phyloP scores from a whole-genome alignment of 2,113 vertebrate species.

The Hydrochoerus hydrochaeris region DNA sequence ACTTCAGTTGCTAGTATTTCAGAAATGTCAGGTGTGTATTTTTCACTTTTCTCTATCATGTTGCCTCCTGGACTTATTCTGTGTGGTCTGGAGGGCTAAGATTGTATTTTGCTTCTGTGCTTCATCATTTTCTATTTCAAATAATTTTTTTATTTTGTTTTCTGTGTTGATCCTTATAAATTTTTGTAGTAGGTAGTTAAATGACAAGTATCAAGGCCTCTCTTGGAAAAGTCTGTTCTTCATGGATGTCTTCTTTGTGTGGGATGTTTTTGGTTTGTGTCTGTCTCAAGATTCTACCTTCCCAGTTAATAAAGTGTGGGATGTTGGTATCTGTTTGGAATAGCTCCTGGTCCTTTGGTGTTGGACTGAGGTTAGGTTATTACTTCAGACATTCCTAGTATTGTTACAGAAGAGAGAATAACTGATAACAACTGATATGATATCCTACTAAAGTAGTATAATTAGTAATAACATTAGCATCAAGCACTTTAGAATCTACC shows the following conservation, averaged over 20 bases:
- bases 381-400: background rate
- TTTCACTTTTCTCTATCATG: background rate
- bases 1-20: background rate
- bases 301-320: background rate
- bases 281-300: background rate
- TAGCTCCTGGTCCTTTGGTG: background rate
- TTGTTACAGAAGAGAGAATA: background rate
- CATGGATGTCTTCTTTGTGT: background rate
- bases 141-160: background rate
- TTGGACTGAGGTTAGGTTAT: background rate
- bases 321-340: background rate
- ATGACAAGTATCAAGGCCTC: background rate
- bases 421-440: background rate
- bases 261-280: background rate
- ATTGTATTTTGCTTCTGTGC: background rate
- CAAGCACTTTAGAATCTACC: background rate
- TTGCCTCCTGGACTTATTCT: background rate
- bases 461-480: background rate
- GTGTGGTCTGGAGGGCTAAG: background rate
- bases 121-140: background rate
- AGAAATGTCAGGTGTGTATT: background rate
- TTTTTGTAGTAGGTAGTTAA: background rate
- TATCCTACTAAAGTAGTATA: background rate
- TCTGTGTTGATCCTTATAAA: background rate
- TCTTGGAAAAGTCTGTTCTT: background rate